Evolutionary conservation across 2,113 vertebrate genomes (phyloP).

Genomic region (Mustelus asterias): DNA sequence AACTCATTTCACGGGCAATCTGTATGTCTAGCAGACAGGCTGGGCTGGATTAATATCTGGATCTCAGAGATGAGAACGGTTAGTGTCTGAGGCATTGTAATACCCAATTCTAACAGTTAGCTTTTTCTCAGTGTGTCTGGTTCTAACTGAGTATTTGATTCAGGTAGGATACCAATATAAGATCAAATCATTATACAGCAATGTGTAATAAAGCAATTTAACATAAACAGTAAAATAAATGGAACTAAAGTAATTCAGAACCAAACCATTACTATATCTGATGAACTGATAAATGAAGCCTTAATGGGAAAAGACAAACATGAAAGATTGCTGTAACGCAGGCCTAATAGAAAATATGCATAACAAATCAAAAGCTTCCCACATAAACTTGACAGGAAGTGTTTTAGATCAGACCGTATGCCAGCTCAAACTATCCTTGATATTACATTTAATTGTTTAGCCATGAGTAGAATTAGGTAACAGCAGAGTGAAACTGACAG

Average conservation of each 20-base stretch:
- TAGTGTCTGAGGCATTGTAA: background rate
- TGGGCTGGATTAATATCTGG: background rate
- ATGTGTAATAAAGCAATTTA: slow-evolving; percentile 1
- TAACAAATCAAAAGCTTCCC: slow-evolving; percentile 55
- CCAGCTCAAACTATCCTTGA: slow-evolving; percentile 44
- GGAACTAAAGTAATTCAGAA: slow-evolving; percentile 49
- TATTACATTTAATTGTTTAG: slow-evolving; percentile 54
- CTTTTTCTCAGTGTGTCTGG: background rate
- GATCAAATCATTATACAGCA: background rate
- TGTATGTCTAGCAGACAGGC: background rate
- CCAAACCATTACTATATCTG: slow-evolving; percentile 51
- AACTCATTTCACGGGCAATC: background rate
- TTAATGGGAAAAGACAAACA: slow-evolving; percentile 57
- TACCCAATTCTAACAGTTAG: background rate
- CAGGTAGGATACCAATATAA: background rate
- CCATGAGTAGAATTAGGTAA: slow-evolving; percentile 51
- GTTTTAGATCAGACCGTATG: slow-evolving; percentile 47
- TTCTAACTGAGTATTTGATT: background rate
- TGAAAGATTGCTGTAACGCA: slow-evolving; percentile 59
- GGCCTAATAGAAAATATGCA: slow-evolving; percentile 56
- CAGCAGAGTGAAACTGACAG: slow-evolving; percentile 46
- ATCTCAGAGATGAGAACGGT: background rate
- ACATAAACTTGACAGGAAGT: slow-evolving; percentile 49
- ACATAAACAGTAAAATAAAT: slow-evolving; percentile 43
- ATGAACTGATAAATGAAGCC: slow-evolving; percentile 54